phyloP scores from a whole-genome alignment of 2,797 vertebrate genomes.

The Allobates femoralis region DNA sequence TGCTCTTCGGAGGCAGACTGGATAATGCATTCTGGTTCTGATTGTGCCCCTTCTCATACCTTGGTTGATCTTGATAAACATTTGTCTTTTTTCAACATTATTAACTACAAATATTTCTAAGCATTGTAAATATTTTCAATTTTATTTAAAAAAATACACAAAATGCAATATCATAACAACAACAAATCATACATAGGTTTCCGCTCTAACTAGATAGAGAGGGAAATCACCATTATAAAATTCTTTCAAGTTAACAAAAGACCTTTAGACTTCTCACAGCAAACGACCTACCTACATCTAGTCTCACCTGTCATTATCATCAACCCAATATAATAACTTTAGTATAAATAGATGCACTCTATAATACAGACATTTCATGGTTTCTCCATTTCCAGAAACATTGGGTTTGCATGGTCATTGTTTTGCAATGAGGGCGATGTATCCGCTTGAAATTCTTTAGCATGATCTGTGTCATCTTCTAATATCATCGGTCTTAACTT shows the following conservation, averaged over 20 bases:
- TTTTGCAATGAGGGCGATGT: neutral
- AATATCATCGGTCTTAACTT: constrained; percentile 43
- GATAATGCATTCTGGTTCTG: no score
- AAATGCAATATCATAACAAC: neutral
- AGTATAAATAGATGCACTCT: neutral
- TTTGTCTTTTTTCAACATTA: no score
- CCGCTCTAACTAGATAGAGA: neutral
- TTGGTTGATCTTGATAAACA: no score
- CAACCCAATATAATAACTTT: neutral
- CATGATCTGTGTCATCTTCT: neutral
- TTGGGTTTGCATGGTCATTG: constrained; percentile 39
- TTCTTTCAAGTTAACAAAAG: neutral
- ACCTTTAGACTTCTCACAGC: neutral
- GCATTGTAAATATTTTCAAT: neutral
- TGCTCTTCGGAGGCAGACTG: no score
- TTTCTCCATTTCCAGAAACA: constrained; percentile 28
- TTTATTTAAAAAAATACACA: constrained; percentile 1
- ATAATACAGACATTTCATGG: neutral
- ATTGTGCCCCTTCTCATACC: no score
- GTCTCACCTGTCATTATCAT: neutral
- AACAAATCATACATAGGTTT: neutral
- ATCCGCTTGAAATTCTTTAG: neutral
- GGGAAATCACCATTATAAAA: neutral
- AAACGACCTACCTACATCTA: neutral
- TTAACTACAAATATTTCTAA: neutral